These are phyloP conservation scores for Lymantria dispar DNA, from an alignment of 2,888 invertebrate genomes.

Conservation along the genomic window DNA sequence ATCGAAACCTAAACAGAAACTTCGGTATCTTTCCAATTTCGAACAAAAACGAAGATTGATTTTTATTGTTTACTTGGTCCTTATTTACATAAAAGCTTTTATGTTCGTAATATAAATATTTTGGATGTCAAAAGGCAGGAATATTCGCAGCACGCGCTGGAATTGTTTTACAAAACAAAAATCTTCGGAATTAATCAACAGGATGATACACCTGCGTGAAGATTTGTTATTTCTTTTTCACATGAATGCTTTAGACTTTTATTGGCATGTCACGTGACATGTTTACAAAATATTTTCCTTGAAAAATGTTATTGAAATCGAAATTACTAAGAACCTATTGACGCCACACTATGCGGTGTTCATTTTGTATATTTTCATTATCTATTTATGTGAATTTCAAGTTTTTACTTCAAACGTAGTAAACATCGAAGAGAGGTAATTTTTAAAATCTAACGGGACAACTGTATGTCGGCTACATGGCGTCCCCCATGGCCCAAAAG, in stretches of 20 bases:
- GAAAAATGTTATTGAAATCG: constrained; percentile 47
- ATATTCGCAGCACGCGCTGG: constrained; percentile 42
- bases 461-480: no score
- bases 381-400: no score
- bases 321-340: constrained; percentile 31
- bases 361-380: no score
- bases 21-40: no score
- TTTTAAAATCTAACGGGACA: no score
- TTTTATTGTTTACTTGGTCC: no score
- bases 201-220: constrained; percentile 42
- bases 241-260: constrained; percentile 28
- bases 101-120: background rate
- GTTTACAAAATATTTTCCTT: constrained; percentile 62
- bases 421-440: no score
- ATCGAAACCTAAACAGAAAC: no score
- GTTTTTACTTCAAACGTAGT: no score
- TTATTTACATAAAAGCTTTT: no score
- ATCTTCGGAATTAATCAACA: constrained; percentile 67
- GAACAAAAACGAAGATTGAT: no score
- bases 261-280: constrained; percentile 40
- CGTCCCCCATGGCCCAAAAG: no score
- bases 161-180: constrained; percentile 49
- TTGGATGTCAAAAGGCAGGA: background rate
- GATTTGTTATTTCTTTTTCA: constrained; percentile 51
- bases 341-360: constrained; percentile 9